Percentiles rank a stretch among this genome's conserved stretches.
Conservation (phyloP, 2,888 invertebrate genomes). For the Mimachlamys varia region DNA sequence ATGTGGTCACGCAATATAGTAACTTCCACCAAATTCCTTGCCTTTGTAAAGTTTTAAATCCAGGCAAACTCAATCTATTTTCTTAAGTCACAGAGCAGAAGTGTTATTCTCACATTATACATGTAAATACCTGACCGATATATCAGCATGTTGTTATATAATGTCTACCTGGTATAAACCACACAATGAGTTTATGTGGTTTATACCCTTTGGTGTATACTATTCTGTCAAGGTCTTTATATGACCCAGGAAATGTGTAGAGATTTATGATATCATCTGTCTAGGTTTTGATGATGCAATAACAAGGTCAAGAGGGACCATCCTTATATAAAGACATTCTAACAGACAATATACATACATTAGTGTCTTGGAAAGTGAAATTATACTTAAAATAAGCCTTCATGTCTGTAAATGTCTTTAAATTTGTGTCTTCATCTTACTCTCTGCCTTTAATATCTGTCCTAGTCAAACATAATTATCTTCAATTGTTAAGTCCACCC, state of each 20-base stretch:
- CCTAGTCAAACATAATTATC: too few relatives aligned
- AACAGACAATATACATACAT: neutral
- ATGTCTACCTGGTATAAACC: constrained; percentile 10
- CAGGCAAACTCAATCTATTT: neutral
- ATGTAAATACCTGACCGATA: constrained; percentile 20
- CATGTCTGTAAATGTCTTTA: too few relatives aligned
- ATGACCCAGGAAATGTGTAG: neutral
- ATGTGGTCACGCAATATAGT: constrained; percentile 3
- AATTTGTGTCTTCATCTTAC: neutral
- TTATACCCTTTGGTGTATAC: neutral
- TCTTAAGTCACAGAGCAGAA: neutral
- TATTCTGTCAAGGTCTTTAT: neutral
- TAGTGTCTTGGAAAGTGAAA: neutral
- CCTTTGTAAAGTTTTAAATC: neutral
- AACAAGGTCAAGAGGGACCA: neutral
- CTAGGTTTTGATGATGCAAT: neutral
- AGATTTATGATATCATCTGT: neutral
- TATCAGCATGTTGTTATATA: neutral
- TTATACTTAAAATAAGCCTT: too few relatives aligned
- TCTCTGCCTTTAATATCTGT: neutral
- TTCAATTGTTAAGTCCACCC: too few relatives aligned
- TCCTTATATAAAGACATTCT: too few relatives aligned
- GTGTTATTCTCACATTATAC: neutral
- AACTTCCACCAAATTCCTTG: neutral
- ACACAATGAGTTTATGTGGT: neutral